A percentile compares a stretch with the other conserved stretches of the same genome.
phyloP scores from a whole-genome alignment of 2,888 invertebrate species.

The Ommatoiulus sabulosus region DNA sequence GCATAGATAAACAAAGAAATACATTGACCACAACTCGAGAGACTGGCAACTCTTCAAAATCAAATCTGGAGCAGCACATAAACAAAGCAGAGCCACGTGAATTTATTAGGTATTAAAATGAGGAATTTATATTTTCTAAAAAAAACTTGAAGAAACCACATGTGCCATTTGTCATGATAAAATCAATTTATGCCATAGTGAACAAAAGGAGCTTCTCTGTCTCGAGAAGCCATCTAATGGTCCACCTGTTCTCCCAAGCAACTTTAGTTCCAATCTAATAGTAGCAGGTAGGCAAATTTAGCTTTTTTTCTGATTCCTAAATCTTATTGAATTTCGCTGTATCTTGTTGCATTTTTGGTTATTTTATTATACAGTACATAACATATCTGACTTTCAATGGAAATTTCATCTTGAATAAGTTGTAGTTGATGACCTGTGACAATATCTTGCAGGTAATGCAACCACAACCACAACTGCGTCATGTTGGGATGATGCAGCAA shows the following conservation, averaged over 20 bases:
- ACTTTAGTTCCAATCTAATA: conserved; percentile 46
- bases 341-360: too few species aligned
- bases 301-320: too few species aligned
- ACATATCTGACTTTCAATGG: too few species aligned
- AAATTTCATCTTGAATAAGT: neutral
- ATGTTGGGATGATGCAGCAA: conserved; percentile 58
- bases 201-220: conserved; percentile 33
- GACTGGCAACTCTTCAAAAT: neutral
- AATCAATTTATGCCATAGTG: neutral
- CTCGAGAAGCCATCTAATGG: conserved; percentile 41
- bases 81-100: conserved; percentile 11
- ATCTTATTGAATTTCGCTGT: too few species aligned
- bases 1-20: conserved; percentile 49
- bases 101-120: neutral
- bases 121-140: neutral
- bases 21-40: neutral
- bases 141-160: neutral
- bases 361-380: too few species aligned
- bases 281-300: conserved; percentile 42
- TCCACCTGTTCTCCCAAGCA: conserved; percentile 19
- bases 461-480: conserved; percentile 6
- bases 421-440: neutral
- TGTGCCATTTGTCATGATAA: neutral
- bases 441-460: conserved; percentile 37
- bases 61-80: neutral